phyloP scores from a whole-genome alignment of 2,888 invertebrate species.

The Dasysyrphus albostriatus region DNA sequence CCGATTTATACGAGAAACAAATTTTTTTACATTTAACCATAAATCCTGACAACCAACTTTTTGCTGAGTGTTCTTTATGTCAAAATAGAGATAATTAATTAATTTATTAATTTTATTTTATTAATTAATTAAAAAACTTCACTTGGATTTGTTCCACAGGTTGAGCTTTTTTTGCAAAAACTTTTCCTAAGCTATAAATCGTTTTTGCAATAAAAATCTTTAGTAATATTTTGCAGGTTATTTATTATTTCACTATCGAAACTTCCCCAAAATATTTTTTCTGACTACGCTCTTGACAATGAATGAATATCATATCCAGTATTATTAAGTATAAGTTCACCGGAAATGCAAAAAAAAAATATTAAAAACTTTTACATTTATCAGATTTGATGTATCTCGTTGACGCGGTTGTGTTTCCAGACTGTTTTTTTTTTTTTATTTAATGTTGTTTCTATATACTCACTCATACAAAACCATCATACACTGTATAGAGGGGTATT shows the following conservation, averaged over 20 bases:
- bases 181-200: too few relatives aligned
- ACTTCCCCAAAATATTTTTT: not conserved
- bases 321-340: slow-evolving; percentile 6
- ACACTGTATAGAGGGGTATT: not conserved
- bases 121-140: too few relatives aligned
- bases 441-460: not conserved
- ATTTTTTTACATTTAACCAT: too few relatives aligned
- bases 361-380: slow-evolving; percentile 60
- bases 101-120: too few relatives aligned
- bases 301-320: not conserved
- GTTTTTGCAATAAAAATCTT: not conserved
- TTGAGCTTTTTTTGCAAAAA: too few relatives aligned
- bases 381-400: slow-evolving; percentile 55
- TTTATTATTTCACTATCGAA: too few relatives aligned
- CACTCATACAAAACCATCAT: not conserved
- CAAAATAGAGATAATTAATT: too few relatives aligned
- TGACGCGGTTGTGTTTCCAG: slow-evolving; percentile 26
- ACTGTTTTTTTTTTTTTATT: slow-evolving; percentile 10
- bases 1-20: too few relatives aligned
- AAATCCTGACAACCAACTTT: too few relatives aligned
- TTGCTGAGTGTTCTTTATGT: too few relatives aligned
- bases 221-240: too few relatives aligned
- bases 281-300: not conserved
- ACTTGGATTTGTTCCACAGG: too few relatives aligned
- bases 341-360: slow-evolving; percentile 59